Evolutionary conservation across 2,888 invertebrate genomes (phyloP).

Genomic region (Escarpia spicata): DNA sequence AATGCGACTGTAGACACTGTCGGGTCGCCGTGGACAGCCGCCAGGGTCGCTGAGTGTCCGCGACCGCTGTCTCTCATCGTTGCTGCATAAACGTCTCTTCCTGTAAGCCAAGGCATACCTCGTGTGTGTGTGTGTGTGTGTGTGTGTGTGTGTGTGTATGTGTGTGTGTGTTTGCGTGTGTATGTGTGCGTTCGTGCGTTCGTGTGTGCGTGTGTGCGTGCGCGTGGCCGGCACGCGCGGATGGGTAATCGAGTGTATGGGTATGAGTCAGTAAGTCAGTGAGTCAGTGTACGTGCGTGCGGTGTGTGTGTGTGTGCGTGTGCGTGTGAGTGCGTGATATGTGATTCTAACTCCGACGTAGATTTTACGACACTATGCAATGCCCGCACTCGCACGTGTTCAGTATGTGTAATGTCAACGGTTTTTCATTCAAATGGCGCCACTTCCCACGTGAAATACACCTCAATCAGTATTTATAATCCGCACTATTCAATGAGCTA

Average conservation of each 20-base stretch:
- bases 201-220: too few species aligned
- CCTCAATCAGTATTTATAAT: neutral
- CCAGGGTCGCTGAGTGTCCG: neutral
- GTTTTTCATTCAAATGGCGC: neutral
- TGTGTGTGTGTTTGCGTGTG: too few species aligned
- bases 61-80: neutral
- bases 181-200: too few species aligned
- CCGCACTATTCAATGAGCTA: neutral
- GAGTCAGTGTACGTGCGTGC: too few species aligned
- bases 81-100: neutral
- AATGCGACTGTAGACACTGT: neutral
- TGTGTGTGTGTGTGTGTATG: too few species aligned
- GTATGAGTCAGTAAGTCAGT: too few species aligned
- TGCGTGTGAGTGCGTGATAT: too few species aligned
- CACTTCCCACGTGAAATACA: neutral
- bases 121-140: neutral
- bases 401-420: neutral
- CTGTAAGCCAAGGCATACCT: neutral
- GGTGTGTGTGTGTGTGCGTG: too few species aligned
- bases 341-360: too few species aligned
- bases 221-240: too few species aligned
- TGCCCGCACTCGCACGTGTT: neutral
- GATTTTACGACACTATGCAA: neutral
- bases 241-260: too few species aligned
- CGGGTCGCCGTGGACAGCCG: neutral